These are phyloP conservation scores for Salvelinus alpinus DNA, from an alignment of 2,113 vertebrate species.

Conservation along the genomic window DNA sequence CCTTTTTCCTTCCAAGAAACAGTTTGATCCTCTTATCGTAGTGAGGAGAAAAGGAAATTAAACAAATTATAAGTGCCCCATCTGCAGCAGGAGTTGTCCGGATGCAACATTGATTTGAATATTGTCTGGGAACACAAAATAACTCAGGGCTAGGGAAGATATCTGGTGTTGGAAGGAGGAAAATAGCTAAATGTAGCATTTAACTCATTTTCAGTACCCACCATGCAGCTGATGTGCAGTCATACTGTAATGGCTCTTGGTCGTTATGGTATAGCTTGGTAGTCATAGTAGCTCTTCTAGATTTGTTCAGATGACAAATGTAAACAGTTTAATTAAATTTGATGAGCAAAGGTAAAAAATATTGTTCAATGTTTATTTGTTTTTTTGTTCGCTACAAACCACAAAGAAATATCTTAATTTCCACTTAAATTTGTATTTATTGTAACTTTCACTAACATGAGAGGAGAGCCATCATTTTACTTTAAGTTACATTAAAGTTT, in stretches of 20 bases:
- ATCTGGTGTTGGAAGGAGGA: constrained; percentile 19
- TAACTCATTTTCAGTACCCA: neutral
- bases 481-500: neutral
- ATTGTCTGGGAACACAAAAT: constrained; percentile 39
- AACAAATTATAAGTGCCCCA: constrained; percentile 48
- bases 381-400: neutral
- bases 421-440: neutral
- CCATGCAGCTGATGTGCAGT: neutral
- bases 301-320: neutral
- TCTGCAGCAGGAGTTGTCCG: constrained; percentile 40
- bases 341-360: neutral
- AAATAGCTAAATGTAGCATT: constrained; percentile 33
- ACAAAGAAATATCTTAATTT: neutral
- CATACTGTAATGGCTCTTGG: too few relatives aligned
- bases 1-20: constrained; percentile 24
- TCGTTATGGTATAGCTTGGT: too few relatives aligned
- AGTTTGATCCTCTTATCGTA: constrained; percentile 34
- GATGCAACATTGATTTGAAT: constrained; percentile 42
- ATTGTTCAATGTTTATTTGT: neutral
- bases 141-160: constrained; percentile 22
- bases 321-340: neutral
- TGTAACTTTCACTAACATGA: neutral
- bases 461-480: neutral
- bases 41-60: constrained; percentile 41
- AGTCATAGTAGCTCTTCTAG: neutral